Percentiles rank a stretch among this genome's conserved stretches.
These are phyloP conservation scores for Linepithema humile DNA, from an alignment of 1,140 invertebrate genomes.

Conservation along the genomic window DNA sequence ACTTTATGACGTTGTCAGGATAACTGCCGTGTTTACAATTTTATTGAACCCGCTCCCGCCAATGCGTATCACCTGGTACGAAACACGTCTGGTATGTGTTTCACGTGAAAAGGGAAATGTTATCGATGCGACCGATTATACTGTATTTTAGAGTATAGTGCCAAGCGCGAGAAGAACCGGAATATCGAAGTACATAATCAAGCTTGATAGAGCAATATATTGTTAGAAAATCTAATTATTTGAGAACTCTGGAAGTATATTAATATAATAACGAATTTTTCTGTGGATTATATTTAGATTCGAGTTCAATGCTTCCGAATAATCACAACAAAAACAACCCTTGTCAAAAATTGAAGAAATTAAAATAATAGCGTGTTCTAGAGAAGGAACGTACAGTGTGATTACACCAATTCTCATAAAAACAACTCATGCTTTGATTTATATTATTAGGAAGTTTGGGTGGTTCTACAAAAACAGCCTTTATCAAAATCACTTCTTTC, in stretches of 20 bases:
- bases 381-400: too few relatives aligned
- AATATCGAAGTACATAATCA: not conserved
- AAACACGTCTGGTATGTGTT: conserved; percentile 12
- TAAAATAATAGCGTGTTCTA: too few relatives aligned
- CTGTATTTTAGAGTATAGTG: not conserved
- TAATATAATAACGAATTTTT: not conserved
- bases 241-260: not conserved
- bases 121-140: not conserved
- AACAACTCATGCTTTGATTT: too few relatives aligned
- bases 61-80: not conserved
- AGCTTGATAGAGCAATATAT: not conserved
- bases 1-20: conserved; percentile 71
- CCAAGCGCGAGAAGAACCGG: not conserved
- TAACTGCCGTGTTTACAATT: conserved; percentile 71
- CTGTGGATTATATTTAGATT: not conserved
- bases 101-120: conserved; percentile 25
- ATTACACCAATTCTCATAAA: too few relatives aligned
- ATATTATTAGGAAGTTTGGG: too few relatives aligned
- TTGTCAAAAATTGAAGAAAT: too few relatives aligned
- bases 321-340: too few relatives aligned
- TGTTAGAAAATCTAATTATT: conserved; percentile 3
- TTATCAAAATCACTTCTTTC: too few relatives aligned
- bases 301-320: too few relatives aligned
- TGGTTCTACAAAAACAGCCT: too few relatives aligned
- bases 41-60: conserved; percentile 64